A percentile compares a stretch with the other conserved stretches of the same genome.
phyloP scores from a whole-genome alignment of 1,140 invertebrate genomes.

The Drosophila bocqueti region DNA sequence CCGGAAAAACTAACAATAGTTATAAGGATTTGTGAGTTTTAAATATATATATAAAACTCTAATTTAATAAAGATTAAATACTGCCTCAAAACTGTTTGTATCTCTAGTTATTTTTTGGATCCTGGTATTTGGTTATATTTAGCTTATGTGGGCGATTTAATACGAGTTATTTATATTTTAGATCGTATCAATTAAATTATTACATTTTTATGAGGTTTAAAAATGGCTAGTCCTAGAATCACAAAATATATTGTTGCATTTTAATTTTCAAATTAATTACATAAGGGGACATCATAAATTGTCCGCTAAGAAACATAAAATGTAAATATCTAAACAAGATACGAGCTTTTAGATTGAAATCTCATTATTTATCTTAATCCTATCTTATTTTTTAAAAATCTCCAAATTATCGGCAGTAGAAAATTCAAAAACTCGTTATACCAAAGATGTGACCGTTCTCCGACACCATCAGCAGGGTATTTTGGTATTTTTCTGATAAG shows the following conservation, averaged over 20 bases:
- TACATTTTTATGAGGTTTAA: background rate
- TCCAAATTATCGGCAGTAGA: background rate
- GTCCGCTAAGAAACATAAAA: background rate
- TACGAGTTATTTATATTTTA: background rate
- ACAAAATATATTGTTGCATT: background rate
- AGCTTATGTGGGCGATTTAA: background rate
- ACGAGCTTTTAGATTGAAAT: background rate
- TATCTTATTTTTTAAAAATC: background rate
- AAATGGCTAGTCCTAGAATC: background rate
- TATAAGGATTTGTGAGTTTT: slow-evolving; percentile 4
- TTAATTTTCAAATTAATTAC: background rate
- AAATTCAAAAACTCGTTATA: background rate
- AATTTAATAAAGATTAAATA: slow-evolving; percentile 31
- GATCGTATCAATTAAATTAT: too few species aligned
- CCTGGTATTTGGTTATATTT: too few species aligned
- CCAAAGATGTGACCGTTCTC: background rate
- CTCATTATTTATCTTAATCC: too few species aligned
- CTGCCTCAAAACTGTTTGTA: slow-evolving; percentile 2
- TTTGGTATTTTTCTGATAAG: slow-evolving; percentile 5
- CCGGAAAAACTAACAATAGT: slow-evolving; percentile 11
- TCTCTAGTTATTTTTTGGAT: background rate
- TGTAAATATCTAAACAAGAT: background rate
- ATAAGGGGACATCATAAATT: background rate
- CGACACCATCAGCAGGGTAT: background rate
- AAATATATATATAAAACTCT: slow-evolving; percentile 5